A percentile compares a stretch with the other conserved stretches of the same genome.
Conservation (phyloP, 1,140 invertebrate genomes). For the Amphibalanus amphitrite region DNA sequence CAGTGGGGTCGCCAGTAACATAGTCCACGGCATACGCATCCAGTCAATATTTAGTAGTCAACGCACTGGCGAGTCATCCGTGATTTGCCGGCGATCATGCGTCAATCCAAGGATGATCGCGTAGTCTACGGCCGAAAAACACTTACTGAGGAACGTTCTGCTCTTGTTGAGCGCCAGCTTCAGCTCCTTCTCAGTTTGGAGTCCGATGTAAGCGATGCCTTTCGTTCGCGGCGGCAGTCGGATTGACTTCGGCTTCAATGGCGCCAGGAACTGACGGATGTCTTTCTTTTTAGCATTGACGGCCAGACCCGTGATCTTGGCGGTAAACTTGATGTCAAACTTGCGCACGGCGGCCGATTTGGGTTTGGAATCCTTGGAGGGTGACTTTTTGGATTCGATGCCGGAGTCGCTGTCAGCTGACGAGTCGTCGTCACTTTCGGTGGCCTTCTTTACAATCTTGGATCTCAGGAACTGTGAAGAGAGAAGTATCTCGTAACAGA, state of each 20-base stretch:
- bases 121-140: background rate
- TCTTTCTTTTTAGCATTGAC: background rate
- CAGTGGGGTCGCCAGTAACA: no score
- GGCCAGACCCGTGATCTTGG: background rate
- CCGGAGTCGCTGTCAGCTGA: background rate
- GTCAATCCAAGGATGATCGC: no score
- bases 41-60: no score
- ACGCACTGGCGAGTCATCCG: no score
- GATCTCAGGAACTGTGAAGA: background rate
- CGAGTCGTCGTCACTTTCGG: background rate
- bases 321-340: background rate
- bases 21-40: no score
- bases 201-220: constrained; percentile 64
- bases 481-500: no score
- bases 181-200: constrained; percentile 60
- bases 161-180: constrained; percentile 67
- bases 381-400: background rate
- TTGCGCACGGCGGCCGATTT: background rate
- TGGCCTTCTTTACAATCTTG: background rate
- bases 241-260: background rate
- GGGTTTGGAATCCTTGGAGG: background rate
- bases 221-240: background rate
- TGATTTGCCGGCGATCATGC: no score
- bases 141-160: constrained; percentile 62
- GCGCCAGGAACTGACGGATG: background rate